Conservation (phyloP, 1,140 invertebrate genomes). For the Acromyrmex echinatior region DNA sequence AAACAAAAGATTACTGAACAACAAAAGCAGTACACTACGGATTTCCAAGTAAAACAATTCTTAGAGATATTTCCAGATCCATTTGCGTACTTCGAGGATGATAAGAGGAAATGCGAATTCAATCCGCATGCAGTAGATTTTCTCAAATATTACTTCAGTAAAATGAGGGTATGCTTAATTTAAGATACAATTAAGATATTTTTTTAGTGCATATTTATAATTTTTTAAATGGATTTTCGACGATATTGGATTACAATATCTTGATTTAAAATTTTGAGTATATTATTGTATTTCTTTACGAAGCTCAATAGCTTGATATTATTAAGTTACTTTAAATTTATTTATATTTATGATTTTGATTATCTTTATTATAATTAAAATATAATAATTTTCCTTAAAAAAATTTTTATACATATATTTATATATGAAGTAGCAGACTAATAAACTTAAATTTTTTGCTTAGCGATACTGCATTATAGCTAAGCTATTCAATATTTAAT, state of each 20-base stretch:
- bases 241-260: neutral
- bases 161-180: constrained; percentile 70
- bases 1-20: constrained; percentile 80
- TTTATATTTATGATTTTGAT: neutral
- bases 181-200: neutral
- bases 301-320: neutral
- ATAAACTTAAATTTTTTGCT: neutral
- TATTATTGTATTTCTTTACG: neutral
- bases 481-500: neutral
- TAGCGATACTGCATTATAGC: neutral
- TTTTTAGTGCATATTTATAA: neutral
- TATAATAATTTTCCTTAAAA: neutral
- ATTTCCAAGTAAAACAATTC: constrained; percentile 87
- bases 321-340: neutral
- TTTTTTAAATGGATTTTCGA: neutral
- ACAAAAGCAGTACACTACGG: constrained; percentile 82
- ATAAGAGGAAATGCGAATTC: constrained; percentile 78
- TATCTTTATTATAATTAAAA: neutral
- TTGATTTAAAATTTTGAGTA: neutral
- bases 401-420: neutral
- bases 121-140: constrained; percentile 79
- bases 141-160: constrained; percentile 79
- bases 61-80: constrained; percentile 88
- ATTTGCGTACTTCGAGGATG: constrained; percentile 85
- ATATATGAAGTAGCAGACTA: neutral